Evolutionary conservation across 2,797 vertebrate genomes (phyloP).

Genomic region (Sebastes hubbsi): DNA sequence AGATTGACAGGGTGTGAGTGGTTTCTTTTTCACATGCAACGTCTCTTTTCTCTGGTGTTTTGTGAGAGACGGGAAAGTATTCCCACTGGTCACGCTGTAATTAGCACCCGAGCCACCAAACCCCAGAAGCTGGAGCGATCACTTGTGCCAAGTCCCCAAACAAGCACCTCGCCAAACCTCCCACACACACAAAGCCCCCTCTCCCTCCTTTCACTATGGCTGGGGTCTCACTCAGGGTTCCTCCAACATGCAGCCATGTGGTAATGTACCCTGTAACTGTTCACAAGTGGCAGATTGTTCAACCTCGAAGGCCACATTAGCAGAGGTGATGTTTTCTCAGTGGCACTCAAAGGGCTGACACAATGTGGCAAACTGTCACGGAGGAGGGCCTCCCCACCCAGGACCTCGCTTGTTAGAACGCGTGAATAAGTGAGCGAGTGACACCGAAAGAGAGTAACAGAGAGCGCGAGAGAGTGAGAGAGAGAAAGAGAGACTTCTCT

Average conservation of each 20-base stretch:
- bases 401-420: slow-evolving; percentile 36
- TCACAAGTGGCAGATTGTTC: slow-evolving; percentile 56
- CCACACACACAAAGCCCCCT: slow-evolving; percentile 3
- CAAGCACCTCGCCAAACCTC: slow-evolving; percentile 25
- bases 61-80: slow-evolving; percentile 47
- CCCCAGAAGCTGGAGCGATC: slow-evolving; percentile 41
- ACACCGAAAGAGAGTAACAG: slow-evolving; percentile 1
- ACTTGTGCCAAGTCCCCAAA: slow-evolving; percentile 55
- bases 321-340: slow-evolving; percentile 60
- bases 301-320: slow-evolving; percentile 59
- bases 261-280: slow-evolving; percentile 38
- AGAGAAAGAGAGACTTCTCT: slow-evolving; percentile 33
- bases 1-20: slow-evolving; percentile 22
- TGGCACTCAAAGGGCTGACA: slow-evolving; percentile 55
- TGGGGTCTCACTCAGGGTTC: slow-evolving; percentile 7
- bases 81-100: slow-evolving; percentile 66
- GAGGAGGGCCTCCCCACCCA: slow-evolving; percentile 44
- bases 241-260: slow-evolving; percentile 14
- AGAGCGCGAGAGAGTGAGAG: slow-evolving; percentile 1
- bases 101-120: slow-evolving; percentile 66
- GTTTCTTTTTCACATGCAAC: slow-evolving; percentile 19
- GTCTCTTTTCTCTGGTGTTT: slow-evolving; percentile 36
- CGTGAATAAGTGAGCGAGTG: slow-evolving; percentile 48
- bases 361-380: slow-evolving; percentile 70
- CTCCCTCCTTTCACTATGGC: slow-evolving; percentile 6